phyloP scores from a whole-genome alignment of 2,888 invertebrate genomes.

The Apotomis capreana region DNA sequence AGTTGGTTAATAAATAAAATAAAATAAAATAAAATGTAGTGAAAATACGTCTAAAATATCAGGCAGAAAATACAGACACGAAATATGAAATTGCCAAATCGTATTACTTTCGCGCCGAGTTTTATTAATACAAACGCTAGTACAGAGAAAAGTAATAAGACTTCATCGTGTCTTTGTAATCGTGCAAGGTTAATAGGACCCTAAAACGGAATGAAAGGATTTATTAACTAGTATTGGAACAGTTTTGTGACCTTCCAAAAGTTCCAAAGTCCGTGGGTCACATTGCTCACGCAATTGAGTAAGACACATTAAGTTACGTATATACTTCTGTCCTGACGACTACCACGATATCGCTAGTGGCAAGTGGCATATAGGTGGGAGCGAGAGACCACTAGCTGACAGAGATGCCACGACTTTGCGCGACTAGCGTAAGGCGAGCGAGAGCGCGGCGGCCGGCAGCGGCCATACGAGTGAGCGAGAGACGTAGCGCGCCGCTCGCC shows the following conservation, averaged over 20 bases:
- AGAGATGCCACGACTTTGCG: no score
- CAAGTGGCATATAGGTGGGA: no score
- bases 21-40: no score
- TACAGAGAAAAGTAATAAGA: constrained; percentile 7
- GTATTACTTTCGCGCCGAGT: neutral
- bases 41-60: no score
- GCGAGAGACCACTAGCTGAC: no score
- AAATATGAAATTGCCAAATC: neutral
- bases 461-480: no score
- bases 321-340: neutral
- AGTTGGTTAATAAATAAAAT: no score
- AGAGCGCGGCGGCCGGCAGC: no score
- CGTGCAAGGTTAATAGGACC: constrained; percentile 2
- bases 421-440: no score
- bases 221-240: constrained; percentile 16
- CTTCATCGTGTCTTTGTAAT: constrained; percentile 1
- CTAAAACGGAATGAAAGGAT: constrained; percentile 16
- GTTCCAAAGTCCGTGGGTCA: constrained; percentile 23
- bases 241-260: constrained; percentile 21
- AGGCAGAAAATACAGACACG: neutral
- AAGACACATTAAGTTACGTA: neutral
- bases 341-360: no score
- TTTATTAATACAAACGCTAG: neutral
- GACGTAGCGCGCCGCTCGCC: no score
- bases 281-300: constrained; percentile 22